Conservation (phyloP, 2,113 vertebrate species). For the Campylomormyrus numenius region DNA sequence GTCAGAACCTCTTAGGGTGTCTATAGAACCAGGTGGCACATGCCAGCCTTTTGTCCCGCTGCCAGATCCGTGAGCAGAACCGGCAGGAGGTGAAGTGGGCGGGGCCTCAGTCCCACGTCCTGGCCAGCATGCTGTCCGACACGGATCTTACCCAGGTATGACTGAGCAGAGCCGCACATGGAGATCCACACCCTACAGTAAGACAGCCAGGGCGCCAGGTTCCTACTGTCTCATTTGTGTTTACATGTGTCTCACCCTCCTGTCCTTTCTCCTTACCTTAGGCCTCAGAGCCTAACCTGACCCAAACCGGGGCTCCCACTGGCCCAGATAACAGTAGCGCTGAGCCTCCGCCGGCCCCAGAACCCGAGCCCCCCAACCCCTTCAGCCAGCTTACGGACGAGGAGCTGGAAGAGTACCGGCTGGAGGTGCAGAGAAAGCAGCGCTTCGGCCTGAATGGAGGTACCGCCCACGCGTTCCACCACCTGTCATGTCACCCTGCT, state of each 20-base stretch:
- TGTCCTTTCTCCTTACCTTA: background rate
- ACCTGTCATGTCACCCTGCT: too few relatives aligned
- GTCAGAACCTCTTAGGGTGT: background rate
- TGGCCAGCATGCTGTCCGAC: slow-evolving; percentile 87
- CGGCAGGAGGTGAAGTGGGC: slow-evolving; percentile 84
- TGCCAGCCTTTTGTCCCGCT: background rate
- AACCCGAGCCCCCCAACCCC: slow-evolving; percentile 81
- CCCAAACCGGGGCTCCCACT: background rate
- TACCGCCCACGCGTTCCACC: background rate
- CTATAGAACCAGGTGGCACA: background rate
- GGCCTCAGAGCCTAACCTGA: background rate
- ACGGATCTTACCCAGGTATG: slow-evolving; percentile 80
- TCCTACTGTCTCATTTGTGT: background rate
- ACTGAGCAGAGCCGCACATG: background rate
- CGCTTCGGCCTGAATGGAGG: slow-evolving; percentile 17
- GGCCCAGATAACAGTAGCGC: background rate
- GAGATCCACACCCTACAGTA: background rate
- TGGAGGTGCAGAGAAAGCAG: slow-evolving; percentile 70
- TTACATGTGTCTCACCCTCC: background rate
- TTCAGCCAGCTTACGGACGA: slow-evolving; percentile 80
- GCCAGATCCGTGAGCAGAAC: slow-evolving; percentile 76
- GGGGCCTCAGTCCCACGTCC: slow-evolving; percentile 85
- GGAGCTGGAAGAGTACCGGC: slow-evolving; percentile 80
- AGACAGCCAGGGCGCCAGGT: background rate
- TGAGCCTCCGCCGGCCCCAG: slow-evolving; percentile 80